Base-by-base conservation (phyloP, 2,797 vertebrate species). In the Poeciliopsis presidionis region DNA sequence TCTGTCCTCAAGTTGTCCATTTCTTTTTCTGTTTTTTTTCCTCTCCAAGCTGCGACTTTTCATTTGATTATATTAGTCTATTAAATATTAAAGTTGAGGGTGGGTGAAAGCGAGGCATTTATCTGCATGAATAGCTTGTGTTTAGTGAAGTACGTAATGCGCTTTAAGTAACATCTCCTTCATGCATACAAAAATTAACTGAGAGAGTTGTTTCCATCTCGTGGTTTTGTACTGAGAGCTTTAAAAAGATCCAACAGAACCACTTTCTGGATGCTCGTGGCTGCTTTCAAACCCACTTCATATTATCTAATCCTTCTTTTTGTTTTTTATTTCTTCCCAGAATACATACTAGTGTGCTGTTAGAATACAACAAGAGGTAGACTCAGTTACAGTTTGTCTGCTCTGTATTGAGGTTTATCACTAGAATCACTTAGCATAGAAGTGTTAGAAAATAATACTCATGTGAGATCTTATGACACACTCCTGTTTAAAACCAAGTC, bases 71-170 rank as follows among this genome's bases (percentile, higher is more conserved):
- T 95, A 95, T 95, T 96, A 92, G 91, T 88, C 74, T 80, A 94
- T 95, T 93, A 94, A 95, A 95, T 96, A 95, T 95, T 96, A 92
- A 94, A 95, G 88, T 89, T 89, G 91, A 89, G 93, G 92, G 91
- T 91, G 94, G 94, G 91, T 86, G 90, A 94, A 95, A 95, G 95
- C 92, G 90, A 92, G 89, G 86, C 94, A 94, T 96, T 96, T 96
- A 95, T 96, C 95, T 94, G 95, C 95, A 94, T 95, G 95, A 95
- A 90, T 94, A 91, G 90, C 92, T 93, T 70, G 90, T 94, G 95
- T 95, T 95, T 95, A 94, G 95, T 94, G 93, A 95, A 95, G 94
- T 91, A 95, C 83, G 89, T 95, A 96, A 96, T 95, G 94, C 84
- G 85, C 94, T 95, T 95, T 94, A 96, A 95, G 95, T 94, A 95